Conservation (phyloP, 1,140 invertebrate genomes). For the Drosophila kanapiae region DNA sequence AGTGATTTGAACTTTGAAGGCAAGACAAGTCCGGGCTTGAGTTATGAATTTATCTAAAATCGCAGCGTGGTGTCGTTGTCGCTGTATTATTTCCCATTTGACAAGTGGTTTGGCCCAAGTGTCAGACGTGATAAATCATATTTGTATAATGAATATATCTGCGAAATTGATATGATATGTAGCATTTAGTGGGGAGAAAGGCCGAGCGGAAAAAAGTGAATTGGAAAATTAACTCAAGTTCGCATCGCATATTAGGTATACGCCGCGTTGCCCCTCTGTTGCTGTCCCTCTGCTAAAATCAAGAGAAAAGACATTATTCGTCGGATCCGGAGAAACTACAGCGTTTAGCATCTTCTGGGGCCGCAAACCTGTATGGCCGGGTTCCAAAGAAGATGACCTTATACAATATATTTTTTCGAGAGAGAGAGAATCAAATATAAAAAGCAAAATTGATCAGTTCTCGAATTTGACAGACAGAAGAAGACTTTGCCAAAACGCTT, state of each 20-base stretch:
- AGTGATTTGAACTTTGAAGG: constrained; percentile 85
- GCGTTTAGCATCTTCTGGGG: constrained; percentile 39
- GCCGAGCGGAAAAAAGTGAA: constrained; percentile 34
- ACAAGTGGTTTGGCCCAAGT: constrained; percentile 83
- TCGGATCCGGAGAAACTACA: constrained; percentile 35
- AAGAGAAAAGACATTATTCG: constrained; percentile 1
- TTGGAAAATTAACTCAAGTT: constrained; percentile 26
- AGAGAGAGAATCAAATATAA: constrained; percentile 42
- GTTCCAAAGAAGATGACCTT: constrained; percentile 57
- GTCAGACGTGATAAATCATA: constrained; percentile 82
- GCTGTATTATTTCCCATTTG: constrained; percentile 68
- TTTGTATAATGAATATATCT: constrained; percentile 43
- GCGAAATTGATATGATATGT: constrained; percentile 46
- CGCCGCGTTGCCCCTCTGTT: constrained; percentile 31
- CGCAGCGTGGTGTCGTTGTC: constrained; percentile 75
- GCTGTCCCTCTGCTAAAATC: not conserved
- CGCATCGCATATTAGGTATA: constrained; percentile 40
- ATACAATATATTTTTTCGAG: constrained; percentile 49
- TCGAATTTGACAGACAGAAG: constrained; percentile 47
- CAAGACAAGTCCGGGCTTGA: constrained; percentile 79
- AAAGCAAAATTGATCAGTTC: constrained; percentile 44
- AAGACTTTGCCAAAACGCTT: constrained; percentile 42
- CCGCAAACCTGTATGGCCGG: constrained; percentile 47
- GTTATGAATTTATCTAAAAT: constrained; percentile 84
- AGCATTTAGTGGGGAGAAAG: constrained; percentile 36